Evolutionary conservation across 2,113 vertebrate genomes (phyloP).

Genomic region (Thymallus thymallus): DNA sequence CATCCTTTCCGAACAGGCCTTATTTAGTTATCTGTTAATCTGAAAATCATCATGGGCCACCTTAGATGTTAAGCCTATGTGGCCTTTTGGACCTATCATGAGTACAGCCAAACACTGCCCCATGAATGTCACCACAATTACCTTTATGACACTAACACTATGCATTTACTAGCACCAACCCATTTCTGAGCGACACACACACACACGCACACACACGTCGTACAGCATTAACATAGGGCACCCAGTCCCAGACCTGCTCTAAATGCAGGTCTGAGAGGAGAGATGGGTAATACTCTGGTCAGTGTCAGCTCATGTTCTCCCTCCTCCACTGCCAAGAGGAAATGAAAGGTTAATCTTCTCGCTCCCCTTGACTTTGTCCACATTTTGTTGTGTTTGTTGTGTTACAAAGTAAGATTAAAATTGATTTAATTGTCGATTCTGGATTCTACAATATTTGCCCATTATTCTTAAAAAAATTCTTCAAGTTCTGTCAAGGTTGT

Average conservation of each 20-base stretch:
- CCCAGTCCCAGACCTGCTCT: neutral
- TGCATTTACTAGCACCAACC: neutral
- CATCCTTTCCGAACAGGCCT: slow-evolving; percentile 25
- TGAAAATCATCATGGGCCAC: slow-evolving; percentile 59
- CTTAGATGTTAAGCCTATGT: slow-evolving; percentile 44
- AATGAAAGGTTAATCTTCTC: slow-evolving; percentile 65
- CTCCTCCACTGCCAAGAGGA: slow-evolving; percentile 54
- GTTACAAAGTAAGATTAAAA: too few species aligned
- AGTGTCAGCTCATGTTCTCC: slow-evolving; percentile 38
- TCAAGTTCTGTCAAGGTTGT: too few species aligned
- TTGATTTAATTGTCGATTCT: too few species aligned
- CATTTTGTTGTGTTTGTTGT: too few species aligned
- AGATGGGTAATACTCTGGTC: slow-evolving; percentile 47
- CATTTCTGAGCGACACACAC: slow-evolving; percentile 4
- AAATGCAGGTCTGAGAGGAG: slow-evolving; percentile 10
- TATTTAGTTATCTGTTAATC: slow-evolving; percentile 48
- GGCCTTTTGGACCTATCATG: slow-evolving; percentile 53
- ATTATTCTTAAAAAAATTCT: too few species aligned
- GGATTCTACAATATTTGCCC: too few species aligned
- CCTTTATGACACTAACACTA: neutral
- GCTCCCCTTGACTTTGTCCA: slow-evolving; percentile 10
- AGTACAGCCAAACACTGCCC: slow-evolving; percentile 39
- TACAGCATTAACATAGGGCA: slow-evolving; percentile 9
- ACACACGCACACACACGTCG: slow-evolving; percentile 9
- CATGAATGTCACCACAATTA: neutral